Percentiles rank a stretch among this genome's conserved stretches.
Evolutionary conservation across 1,140 invertebrate species (phyloP).

Genomic region (Plodia interpunctella): DNA sequence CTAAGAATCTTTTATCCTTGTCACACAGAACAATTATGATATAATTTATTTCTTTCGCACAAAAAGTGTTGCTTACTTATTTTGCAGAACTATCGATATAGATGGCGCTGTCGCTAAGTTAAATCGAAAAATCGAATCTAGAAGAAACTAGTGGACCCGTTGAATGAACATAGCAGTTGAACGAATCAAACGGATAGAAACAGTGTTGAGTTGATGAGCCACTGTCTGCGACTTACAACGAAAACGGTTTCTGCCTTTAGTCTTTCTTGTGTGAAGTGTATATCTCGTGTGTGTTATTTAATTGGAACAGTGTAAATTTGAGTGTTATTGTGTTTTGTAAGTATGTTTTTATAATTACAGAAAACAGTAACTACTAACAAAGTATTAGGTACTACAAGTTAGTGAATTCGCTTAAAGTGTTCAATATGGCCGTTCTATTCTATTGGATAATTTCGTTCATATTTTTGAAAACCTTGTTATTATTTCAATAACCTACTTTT

Average conservation of each 20-base stretch:
- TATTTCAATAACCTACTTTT: background rate
- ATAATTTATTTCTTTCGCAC: conserved; percentile 10
- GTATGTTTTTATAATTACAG: conserved; percentile 30
- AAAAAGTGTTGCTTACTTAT: background rate
- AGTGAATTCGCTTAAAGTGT: conserved; percentile 21
- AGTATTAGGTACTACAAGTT: background rate
- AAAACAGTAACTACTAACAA: background rate
- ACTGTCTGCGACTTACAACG: conserved; percentile 47
- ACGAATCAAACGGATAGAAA: no score
- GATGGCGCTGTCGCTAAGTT: conserved; percentile 41
- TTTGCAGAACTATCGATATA: conserved; percentile 18
- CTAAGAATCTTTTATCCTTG: no score
- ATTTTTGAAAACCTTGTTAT: conserved; percentile 16
- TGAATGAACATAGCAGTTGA: no score
- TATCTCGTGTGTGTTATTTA: conserved; percentile 19
- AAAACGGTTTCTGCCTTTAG: conserved; percentile 71
- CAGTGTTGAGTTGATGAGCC: conserved; percentile 31
- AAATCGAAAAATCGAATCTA: no score
- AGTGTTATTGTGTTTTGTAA: conserved; percentile 49
- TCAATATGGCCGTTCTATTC: conserved; percentile 75
- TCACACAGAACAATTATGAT: no score
- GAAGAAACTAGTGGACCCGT: no score
- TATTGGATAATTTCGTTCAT: conserved; percentile 45
- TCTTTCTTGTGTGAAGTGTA: conserved; percentile 66
- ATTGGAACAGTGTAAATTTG: background rate